A percentile compares a stretch with the other conserved stretches of the same genome.
These are phyloP conservation scores for Saxidomus purpurata DNA, from an alignment of 1,140 invertebrate species.

Conservation along the genomic window DNA sequence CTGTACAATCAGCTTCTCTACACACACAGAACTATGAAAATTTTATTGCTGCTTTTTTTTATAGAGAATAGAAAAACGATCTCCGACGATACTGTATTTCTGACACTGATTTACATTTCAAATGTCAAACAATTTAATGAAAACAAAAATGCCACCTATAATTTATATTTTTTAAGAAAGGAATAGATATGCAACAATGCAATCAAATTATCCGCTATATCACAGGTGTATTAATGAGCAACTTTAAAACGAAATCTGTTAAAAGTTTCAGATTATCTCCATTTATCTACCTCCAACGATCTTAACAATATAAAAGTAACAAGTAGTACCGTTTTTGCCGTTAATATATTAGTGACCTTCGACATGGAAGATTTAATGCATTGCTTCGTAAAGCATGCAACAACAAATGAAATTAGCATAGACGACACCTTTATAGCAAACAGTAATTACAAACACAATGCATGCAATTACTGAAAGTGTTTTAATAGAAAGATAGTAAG, in stretches of 20 bases:
- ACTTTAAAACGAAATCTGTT: background rate
- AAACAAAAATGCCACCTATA: conserved; percentile 29
- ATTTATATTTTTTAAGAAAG: background rate
- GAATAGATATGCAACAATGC: background rate
- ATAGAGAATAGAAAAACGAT: conserved; percentile 20
- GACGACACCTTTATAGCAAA: conserved; percentile 16
- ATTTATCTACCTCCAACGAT: conserved; percentile 25
- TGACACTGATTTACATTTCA: conserved; percentile 27
- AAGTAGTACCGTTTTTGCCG: conserved; percentile 22
- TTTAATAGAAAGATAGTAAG: conserved; percentile 14
- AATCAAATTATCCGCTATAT: background rate
- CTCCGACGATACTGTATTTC: background rate
- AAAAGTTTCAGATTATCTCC: background rate
- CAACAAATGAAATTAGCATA: conserved; percentile 36
- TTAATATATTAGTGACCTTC: conserved; percentile 26
- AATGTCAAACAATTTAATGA: conserved; percentile 28
- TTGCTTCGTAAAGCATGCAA: background rate
- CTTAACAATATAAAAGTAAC: background rate
- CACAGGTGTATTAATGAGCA: conserved; percentile 19
- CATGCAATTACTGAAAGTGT: conserved; percentile 28
- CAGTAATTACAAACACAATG: conserved; percentile 12
- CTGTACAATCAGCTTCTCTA: background rate
- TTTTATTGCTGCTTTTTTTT: background rate
- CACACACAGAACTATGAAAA: background rate
- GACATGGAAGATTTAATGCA: conserved; percentile 22